A percentile compares a stretch with the other conserved stretches of the same genome.
phyloP scores from a whole-genome alignment of 2,888 invertebrate species.

The Acronicta psi region DNA sequence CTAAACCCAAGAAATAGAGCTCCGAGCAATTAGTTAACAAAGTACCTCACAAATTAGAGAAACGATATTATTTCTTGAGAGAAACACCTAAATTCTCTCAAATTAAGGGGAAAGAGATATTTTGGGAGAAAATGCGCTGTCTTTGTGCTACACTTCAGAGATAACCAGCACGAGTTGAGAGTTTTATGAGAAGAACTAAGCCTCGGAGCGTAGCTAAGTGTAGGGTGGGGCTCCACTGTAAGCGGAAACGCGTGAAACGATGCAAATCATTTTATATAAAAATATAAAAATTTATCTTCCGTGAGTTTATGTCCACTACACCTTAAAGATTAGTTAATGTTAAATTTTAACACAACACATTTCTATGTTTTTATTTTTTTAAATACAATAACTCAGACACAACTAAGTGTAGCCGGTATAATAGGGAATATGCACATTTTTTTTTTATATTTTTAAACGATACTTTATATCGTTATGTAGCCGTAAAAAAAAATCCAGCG shows the following conservation, averaged over 20 bases:
- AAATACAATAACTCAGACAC: no score
- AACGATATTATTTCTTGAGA: constrained; percentile 16
- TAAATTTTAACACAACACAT: no score
- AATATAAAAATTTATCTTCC: no score
- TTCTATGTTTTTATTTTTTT: no score
- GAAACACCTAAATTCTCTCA: constrained; percentile 17
- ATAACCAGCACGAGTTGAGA: constrained; percentile 43
- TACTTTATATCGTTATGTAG: no score
- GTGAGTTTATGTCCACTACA: no score
- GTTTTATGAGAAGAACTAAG: constrained; percentile 51
- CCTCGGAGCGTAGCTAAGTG: constrained; percentile 23
- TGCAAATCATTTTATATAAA: no score
- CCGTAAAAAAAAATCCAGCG: no score
- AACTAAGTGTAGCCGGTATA: no score
- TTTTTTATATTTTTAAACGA: no score
- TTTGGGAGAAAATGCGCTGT: constrained; percentile 21
- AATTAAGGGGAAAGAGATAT: constrained; percentile 24
- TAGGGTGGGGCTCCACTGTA: not conserved
- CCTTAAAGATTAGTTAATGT: no score
- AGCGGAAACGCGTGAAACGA: not conserved
- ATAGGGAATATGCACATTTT: no score
- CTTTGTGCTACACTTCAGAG: constrained; percentile 45
- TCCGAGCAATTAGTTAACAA: constrained; percentile 17
- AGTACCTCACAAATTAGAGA: constrained; percentile 18
- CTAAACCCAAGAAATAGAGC: constrained; percentile 1